These are phyloP conservation scores for Eremophila alpestris DNA, from an alignment of 2,797 vertebrate species.

Conservation along the genomic window DNA sequence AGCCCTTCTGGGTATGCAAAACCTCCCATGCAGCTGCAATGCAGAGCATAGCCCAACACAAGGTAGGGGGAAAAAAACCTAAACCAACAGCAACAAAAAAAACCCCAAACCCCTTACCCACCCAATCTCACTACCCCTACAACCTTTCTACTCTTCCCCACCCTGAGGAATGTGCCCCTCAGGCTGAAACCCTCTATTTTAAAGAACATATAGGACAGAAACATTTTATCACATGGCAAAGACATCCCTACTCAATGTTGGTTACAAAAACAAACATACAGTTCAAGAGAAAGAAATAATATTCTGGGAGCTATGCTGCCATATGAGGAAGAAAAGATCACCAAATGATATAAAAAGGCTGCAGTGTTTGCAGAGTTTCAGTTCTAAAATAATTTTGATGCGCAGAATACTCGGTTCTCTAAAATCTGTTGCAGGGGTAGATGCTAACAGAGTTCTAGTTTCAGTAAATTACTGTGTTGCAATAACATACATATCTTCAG, in stretches of 20 bases:
- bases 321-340: background rate
- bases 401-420: background rate
- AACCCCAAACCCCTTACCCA: background rate
- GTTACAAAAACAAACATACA: background rate
- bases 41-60: rapidly evolving
- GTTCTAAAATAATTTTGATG: background rate
- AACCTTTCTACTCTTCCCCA: background rate
- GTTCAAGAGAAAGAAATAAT: background rate
- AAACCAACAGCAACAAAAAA: background rate
- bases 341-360: background rate
- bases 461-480: background rate
- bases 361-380: background rate
- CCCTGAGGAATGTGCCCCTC: background rate
- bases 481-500: background rate
- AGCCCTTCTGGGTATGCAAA: background rate
- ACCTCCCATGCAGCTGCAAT: rapidly evolving
- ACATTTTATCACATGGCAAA: rapidly evolving
- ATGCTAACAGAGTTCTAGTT: background rate
- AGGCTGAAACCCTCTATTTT: background rate
- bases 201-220: background rate
- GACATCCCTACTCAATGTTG: background rate
- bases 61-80: background rate
- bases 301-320: background rate
- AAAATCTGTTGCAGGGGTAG: background rate
- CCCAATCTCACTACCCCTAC: background rate